These are phyloP conservation scores for Leucophenga montana DNA, from an alignment of 2,888 invertebrate genomes.

Conservation along the genomic window DNA sequence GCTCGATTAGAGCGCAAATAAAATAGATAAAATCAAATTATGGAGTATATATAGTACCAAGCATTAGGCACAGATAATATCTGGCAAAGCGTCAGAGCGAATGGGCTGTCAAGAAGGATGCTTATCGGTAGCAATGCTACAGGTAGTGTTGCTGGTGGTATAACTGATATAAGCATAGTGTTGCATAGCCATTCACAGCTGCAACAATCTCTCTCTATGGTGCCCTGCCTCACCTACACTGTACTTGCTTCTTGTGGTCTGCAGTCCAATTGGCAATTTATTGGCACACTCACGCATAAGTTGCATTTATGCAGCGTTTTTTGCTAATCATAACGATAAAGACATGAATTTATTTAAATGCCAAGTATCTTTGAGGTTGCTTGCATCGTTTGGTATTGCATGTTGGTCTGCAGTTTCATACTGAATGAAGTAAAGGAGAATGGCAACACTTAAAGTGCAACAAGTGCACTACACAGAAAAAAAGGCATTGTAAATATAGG, in stretches of 20 bases:
- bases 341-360: constrained; percentile 61
- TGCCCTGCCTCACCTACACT: no score
- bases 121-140: not conserved
- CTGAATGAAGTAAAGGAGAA: not conserved
- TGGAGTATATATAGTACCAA: not conserved
- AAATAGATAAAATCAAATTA: constrained; percentile 20
- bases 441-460: not conserved
- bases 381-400: not conserved
- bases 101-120: not conserved
- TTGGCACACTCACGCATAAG: constrained; percentile 62
- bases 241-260: not conserved
- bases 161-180: no score
- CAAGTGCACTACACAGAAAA: constrained; percentile 14
- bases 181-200: no score
- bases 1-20: not conserved
- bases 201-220: no score
- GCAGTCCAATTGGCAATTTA: constrained; percentile 53
- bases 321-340: constrained; percentile 26
- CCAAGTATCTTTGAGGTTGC: constrained; percentile 36
- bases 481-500: no score
- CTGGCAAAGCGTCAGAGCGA: not conserved
- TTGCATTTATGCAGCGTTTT: constrained; percentile 57
- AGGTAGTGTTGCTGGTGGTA: not conserved
- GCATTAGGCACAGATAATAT: not conserved
- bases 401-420: not conserved